Percentiles rank a stretch among this genome's conserved stretches.
These are phyloP conservation scores for Catharus bicknelli DNA, from an alignment of 2,113 vertebrate species.

Conservation along the genomic window DNA sequence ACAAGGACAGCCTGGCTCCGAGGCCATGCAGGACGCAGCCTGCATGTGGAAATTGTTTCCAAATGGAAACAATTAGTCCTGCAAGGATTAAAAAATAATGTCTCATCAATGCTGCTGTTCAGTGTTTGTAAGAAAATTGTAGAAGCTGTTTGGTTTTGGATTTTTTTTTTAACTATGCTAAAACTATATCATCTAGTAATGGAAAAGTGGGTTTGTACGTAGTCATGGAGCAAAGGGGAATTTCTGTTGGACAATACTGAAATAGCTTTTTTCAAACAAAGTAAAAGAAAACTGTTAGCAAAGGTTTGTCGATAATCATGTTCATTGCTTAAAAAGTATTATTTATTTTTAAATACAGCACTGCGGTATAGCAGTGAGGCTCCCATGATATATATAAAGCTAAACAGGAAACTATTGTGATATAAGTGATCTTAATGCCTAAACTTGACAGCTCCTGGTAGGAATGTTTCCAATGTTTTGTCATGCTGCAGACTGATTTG, in stretches of 20 bases:
- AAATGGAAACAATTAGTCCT: not conserved
- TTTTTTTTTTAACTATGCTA: rapidly evolving
- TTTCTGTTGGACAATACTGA: not conserved
- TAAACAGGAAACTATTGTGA: not conserved
- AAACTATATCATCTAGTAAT: not conserved
- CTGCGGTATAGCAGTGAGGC: not conserved
- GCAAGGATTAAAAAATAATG: not conserved
- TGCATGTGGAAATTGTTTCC: not conserved
- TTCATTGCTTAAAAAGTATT: not conserved
- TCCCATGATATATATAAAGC: rapidly evolving
- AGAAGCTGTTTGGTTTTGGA: not conserved
- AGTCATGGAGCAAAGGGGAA: not conserved
- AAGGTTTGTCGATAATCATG: not conserved
- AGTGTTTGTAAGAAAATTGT: not conserved
- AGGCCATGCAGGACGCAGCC: rapidly evolving
- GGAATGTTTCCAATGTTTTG: not conserved
- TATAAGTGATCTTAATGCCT: not conserved
- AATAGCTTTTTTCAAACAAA: not conserved
- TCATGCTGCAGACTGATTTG: rapidly evolving
- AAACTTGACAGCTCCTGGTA: not conserved
- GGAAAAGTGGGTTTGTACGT: not conserved
- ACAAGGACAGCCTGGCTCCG: not conserved
- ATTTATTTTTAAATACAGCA: not conserved
- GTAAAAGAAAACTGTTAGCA: not conserved
- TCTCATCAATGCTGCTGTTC: not conserved